Percentiles rank a stretch among this genome's conserved stretches.
These are phyloP conservation scores for Lutjanus erythropterus DNA, from an alignment of 2,113 vertebrate species.

Conservation along the genomic window DNA sequence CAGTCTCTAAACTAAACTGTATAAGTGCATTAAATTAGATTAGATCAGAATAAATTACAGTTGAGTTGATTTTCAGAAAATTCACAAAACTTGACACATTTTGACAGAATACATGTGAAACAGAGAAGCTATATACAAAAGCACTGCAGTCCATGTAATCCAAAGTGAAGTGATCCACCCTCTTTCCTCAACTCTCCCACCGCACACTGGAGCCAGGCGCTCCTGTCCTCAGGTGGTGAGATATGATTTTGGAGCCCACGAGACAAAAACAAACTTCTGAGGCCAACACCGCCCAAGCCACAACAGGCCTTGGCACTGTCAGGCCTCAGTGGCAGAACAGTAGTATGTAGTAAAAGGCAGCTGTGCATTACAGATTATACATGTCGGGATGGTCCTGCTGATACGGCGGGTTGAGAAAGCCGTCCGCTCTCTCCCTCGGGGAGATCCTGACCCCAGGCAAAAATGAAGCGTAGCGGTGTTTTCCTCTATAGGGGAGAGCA, in stretches of 20 bases:
- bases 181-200: constrained; percentile 21
- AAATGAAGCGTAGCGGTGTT: constrained; percentile 71
- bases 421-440: constrained; percentile 62
- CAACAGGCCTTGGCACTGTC: constrained; percentile 68
- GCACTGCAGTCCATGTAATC: constrained; percentile 2
- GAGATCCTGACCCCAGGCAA: constrained; percentile 76
- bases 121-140: neutral
- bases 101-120: neutral
- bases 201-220: constrained; percentile 2
- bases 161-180: constrained; percentile 11
- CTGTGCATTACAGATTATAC: constrained; percentile 74
- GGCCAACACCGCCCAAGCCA: constrained; percentile 67
- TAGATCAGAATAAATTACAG: constrained; percentile 6
- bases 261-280: constrained; percentile 76
- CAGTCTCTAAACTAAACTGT: neutral
- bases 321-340: constrained; percentile 69
- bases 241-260: constrained; percentile 67
- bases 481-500: constrained; percentile 77
- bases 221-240: constrained; percentile 75
- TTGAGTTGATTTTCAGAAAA: neutral
- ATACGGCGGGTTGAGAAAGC: constrained; percentile 65
- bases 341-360: constrained; percentile 71
- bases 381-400: constrained; percentile 66
- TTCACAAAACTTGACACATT: neutral
- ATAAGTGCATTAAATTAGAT: constrained; percentile 2